A percentile compares a stretch with the other conserved stretches of the same genome.
phyloP scores from a whole-genome alignment of 2,888 invertebrate genomes.

The Iselma pallidipennis region DNA sequence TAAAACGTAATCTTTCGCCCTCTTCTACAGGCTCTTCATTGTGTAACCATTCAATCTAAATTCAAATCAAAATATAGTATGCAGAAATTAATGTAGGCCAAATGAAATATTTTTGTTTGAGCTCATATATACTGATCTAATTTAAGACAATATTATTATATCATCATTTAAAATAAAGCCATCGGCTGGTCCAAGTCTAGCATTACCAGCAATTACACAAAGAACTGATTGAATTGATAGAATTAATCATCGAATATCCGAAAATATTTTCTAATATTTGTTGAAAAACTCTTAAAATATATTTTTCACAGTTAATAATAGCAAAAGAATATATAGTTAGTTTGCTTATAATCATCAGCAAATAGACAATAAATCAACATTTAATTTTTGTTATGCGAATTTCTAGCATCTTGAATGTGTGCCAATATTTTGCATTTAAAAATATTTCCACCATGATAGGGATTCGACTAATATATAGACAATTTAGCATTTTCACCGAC shows the following conservation, averaged over 20 bases:
- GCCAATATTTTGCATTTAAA: not conserved
- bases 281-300: too few relatives aligned
- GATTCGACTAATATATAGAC: not conserved
- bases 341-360: not conserved
- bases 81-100: not conserved
- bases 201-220: not conserved
- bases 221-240: too few relatives aligned
- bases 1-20: constrained; percentile 74
- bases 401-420: too few relatives aligned
- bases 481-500: not conserved
- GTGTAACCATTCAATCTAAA: constrained; percentile 84
- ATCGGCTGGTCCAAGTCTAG: not conserved
- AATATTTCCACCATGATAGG: not conserved
- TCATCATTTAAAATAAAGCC: constrained; percentile 1
- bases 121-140: constrained; percentile 8
- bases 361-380: not conserved
- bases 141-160: constrained; percentile 11
- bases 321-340: not conserved
- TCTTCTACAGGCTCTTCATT: constrained; percentile 77
- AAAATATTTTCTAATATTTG: too few relatives aligned
- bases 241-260: too few relatives aligned
- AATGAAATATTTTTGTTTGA: not conserved
- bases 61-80: not conserved
- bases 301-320: too few relatives aligned
- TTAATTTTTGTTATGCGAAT: not conserved